Evolutionary conservation across 2,888 invertebrate species (phyloP), one percentile per base, ranked within the genome.

Genomic region (Tachystola acroxantha): DNA sequence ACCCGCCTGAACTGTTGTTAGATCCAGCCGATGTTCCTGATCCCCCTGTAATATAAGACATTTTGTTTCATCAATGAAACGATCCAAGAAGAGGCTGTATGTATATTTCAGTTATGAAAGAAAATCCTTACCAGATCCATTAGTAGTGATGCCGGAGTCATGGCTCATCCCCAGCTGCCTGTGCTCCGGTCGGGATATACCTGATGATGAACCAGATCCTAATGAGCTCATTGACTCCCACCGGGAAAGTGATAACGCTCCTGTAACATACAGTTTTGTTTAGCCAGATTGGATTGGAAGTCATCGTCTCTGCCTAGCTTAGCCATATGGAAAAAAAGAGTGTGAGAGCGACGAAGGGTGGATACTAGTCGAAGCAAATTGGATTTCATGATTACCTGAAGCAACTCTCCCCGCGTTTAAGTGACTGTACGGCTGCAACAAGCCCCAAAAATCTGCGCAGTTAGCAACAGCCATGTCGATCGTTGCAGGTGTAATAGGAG

Each of bases 351-450:
- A n/a, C n/a, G n/a, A n/a, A n/a, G n/a, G n/a, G n/a, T n/a, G n/a
- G n/a, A n/a, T n/a, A n/a, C n/a, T n/a, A n/a, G n/a, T n/a, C n/a
- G n/a, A 7, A 22, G 9, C 7, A 22, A 22, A 22, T 22, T 24
- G n/a, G n/a, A 11, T 12, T 2, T 27, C 5, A 11, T 12, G 7
- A 22, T 31, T 68, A 92, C 94, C 96, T 46, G 95, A 94, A 11
- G 96, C 96, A 16, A 95, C 91, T 48, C 96, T 88, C 0, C 96
- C 96, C 2, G 96, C 95, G 69, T 96, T 96, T 7, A 96, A 80
- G 73, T 97, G 96, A 30, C 96, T 95, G 64, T 95, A 96, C 0
- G 96, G 96, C 65, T 97, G 96, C 40, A 96, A 75, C 30, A 97
- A 80, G 0, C 96, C 96, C 96, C 96, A 96, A 37, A 96, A 87